Evolutionary conservation across 1,140 invertebrate species (phyloP).

Genomic region (Anagrus nilaparvatae): DNA sequence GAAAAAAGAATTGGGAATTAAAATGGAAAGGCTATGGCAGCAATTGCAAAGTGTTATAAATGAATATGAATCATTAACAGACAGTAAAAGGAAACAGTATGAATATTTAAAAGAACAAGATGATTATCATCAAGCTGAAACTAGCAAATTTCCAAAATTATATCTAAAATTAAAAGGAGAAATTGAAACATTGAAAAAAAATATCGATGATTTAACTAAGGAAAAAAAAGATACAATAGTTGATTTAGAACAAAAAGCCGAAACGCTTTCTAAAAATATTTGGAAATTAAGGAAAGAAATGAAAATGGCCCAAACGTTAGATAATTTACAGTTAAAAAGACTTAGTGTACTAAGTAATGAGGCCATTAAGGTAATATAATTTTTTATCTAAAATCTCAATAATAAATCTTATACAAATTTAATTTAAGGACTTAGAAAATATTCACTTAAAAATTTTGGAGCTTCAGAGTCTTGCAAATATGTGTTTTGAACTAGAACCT

Average conservation of each 20-base stretch:
- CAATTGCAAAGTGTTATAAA: slow-evolving; percentile 23
- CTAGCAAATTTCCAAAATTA: slow-evolving; percentile 24
- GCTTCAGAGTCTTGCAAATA: slow-evolving; percentile 18
- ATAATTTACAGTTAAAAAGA: slow-evolving; percentile 28
- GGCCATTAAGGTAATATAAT: slow-evolving; percentile 26
- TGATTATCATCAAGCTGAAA: slow-evolving; percentile 20
- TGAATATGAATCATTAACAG: slow-evolving; percentile 28
- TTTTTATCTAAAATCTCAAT: neutral
- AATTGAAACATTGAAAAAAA: slow-evolving; percentile 26
- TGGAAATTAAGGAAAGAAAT: slow-evolving; percentile 25
- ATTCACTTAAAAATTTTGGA: slow-evolving; percentile 17
- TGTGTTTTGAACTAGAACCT: slow-evolving; percentile 28
- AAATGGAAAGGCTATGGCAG: slow-evolving; percentile 26
- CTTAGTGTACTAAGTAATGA: slow-evolving; percentile 26
- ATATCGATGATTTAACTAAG: slow-evolving; percentile 17
- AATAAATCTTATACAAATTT: slow-evolving; percentile 6
- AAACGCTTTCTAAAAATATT: slow-evolving; percentile 20
- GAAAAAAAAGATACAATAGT: slow-evolving; percentile 21
- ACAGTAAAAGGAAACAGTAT: slow-evolving; percentile 34
- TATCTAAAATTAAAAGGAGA: slow-evolving; percentile 21
- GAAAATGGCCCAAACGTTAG: slow-evolving; percentile 20
- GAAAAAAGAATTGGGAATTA: slow-evolving; percentile 18
- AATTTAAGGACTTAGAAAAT: slow-evolving; percentile 29
- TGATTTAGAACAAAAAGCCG: slow-evolving; percentile 22
- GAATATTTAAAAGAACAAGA: slow-evolving; percentile 35